Evolutionary conservation across 1,140 invertebrate genomes (phyloP).

Genomic region (Drosophila suzukii): DNA sequence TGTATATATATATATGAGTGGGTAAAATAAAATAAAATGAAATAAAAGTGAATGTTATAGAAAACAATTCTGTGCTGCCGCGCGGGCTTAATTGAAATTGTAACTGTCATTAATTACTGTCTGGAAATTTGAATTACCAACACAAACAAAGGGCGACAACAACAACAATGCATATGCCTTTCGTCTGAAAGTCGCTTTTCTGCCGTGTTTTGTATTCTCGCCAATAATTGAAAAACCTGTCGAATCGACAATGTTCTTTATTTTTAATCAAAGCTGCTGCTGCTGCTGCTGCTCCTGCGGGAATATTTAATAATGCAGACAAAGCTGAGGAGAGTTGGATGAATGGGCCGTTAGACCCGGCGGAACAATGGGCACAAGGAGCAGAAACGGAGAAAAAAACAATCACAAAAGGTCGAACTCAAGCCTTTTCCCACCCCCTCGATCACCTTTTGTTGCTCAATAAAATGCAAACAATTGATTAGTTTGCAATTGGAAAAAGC

Average conservation of each 20-base stretch:
- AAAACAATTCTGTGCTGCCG: slow-evolving; percentile 61
- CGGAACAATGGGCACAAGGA: slow-evolving; percentile 52
- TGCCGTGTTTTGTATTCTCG: slow-evolving; percentile 25
- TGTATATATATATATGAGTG: slow-evolving; percentile 26
- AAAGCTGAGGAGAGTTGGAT: slow-evolving; percentile 55
- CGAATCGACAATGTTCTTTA: slow-evolving; percentile 66
- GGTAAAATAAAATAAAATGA: slow-evolving; percentile 30
- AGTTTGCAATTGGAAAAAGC: slow-evolving; percentile 76
- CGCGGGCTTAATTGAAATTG: slow-evolving; percentile 79
- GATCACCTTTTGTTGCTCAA: slow-evolving; percentile 71
- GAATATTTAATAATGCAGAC: slow-evolving; percentile 79
- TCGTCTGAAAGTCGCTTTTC: slow-evolving; percentile 28
- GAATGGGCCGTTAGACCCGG: slow-evolving; percentile 42
- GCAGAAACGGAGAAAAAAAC: slow-evolving; percentile 22
- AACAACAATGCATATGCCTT: slow-evolving; percentile 38
- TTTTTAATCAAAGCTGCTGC: slow-evolving; percentile 68
- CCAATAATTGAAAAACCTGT: slow-evolving; percentile 82
- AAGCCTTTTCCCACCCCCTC: slow-evolving; percentile 59
- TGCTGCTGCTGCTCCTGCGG: slow-evolving; percentile 54
- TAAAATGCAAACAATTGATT: slow-evolving; percentile 83
- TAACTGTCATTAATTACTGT: slow-evolving; percentile 84
- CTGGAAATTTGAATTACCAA: slow-evolving; percentile 82
- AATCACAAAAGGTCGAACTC: slow-evolving; percentile 76
- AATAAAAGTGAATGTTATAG: slow-evolving; percentile 60
- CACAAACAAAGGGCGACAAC: slow-evolving; percentile 43